These are phyloP conservation scores for Cheilosia pagana DNA, from an alignment of 2,888 invertebrate species.

Conservation along the genomic window DNA sequence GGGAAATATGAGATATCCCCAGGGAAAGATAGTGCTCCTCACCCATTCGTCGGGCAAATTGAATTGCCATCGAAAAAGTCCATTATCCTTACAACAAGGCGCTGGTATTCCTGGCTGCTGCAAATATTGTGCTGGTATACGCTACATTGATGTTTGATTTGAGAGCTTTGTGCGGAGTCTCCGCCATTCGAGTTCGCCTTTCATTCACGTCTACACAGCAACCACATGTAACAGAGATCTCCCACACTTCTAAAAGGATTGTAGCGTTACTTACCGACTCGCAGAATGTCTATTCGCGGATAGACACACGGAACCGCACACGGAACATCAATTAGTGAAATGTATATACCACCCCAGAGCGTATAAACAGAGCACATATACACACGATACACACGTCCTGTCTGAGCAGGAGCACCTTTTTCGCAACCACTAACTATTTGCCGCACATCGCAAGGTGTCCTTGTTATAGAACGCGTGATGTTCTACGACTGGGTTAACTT, in stretches of 20 bases:
- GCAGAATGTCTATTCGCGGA: constrained; percentile 28
- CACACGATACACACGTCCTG: not conserved
- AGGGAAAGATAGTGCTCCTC: not conserved
- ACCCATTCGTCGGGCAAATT: constrained; percentile 1
- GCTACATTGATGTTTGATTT: constrained; percentile 1
- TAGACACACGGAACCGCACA: constrained; percentile 27
- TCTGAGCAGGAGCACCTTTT: constrained; percentile 17
- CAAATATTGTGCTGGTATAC: not conserved
- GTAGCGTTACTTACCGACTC: constrained; percentile 19
- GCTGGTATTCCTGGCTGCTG: constrained; percentile 1
- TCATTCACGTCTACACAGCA: constrained; percentile 18
- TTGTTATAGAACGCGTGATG: constrained; percentile 50
- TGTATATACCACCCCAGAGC: constrained; percentile 21
- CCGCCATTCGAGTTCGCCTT: constrained; percentile 1
- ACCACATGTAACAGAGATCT: constrained; percentile 16
- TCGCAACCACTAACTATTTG: constrained; percentile 41
- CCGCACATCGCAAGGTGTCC: constrained; percentile 22
- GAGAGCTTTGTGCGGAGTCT: constrained; percentile 3
- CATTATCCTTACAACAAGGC: constrained; percentile 37
- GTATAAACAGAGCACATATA: constrained; percentile 2
- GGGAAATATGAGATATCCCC: constrained; percentile 11
- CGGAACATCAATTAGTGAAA: constrained; percentile 60
- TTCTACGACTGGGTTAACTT: constrained; percentile 32
- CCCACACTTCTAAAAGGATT: constrained; percentile 18
- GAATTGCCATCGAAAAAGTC: constrained; percentile 21